A percentile compares a stretch with the other conserved stretches of the same genome.
phyloP scores from a whole-genome alignment of 2,888 invertebrate species.

The Hoplodrina ambigua region DNA sequence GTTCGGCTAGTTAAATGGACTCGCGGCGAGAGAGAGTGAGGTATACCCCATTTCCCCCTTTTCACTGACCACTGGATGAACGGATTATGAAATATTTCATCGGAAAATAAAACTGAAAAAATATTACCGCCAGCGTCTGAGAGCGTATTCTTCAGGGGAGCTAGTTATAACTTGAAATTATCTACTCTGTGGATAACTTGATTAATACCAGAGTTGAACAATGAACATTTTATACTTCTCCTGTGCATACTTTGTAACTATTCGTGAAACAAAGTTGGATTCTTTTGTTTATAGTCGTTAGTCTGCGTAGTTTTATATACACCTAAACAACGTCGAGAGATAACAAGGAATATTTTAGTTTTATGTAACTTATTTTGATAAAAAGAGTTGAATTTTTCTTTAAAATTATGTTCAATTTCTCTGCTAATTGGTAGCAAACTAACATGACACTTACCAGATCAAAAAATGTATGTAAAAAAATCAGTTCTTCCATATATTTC shows the following conservation, averaged over 20 bases:
- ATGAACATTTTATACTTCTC: constrained; percentile 41
- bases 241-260: constrained; percentile 47
- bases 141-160: constrained; percentile 58
- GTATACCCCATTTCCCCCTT: constrained; percentile 62
- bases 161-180: constrained; percentile 67
- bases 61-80: constrained; percentile 82
- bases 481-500: no score
- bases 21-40: constrained; percentile 74
- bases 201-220: constrained; percentile 51
- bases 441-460: no score
- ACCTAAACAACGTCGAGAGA: constrained; percentile 21
- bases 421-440: no score
- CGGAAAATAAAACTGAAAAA: constrained; percentile 77
- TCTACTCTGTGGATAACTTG: constrained; percentile 48
- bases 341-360: constrained; percentile 17
- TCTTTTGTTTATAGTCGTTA: constrained; percentile 24
- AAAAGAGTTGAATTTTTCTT: neutral
- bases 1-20: constrained; percentile 77
- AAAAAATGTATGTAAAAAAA: no score
- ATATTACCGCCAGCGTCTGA: constrained; percentile 63
- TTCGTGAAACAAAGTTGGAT: constrained; percentile 32
- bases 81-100: constrained; percentile 86
- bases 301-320: neutral
- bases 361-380: constrained; percentile 15
- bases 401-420: no score